Conservation (phyloP, 2,797 vertebrate species). For the Trachurus trachurus region DNA sequence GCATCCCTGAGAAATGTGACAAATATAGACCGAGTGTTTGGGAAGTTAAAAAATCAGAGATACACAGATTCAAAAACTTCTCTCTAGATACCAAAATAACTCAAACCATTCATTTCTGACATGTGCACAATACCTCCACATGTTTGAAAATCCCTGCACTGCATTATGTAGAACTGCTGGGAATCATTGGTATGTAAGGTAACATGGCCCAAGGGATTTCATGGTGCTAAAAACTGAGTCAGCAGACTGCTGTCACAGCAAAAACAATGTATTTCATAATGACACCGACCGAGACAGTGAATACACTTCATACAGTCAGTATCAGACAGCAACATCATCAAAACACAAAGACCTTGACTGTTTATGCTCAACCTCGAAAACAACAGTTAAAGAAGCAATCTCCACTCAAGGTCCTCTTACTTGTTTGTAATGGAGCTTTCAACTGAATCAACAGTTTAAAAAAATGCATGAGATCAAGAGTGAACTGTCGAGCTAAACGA, state of each 20-base stretch:
- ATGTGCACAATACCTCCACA: not conserved
- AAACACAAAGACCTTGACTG: not conserved
- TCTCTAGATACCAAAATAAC: not conserved
- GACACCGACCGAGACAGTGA: not conserved
- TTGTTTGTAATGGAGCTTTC: not conserved
- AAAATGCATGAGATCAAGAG: not conserved
- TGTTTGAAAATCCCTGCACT: not conserved
- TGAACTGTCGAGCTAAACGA: not conserved
- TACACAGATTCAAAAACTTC: not conserved
- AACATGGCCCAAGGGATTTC: not conserved
- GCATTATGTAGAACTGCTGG: not conserved
- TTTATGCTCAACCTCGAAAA: conserved; percentile 23
- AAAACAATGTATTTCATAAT: not conserved
- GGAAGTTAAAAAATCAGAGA: not conserved
- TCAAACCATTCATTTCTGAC: not conserved
- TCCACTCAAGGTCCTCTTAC: not conserved
- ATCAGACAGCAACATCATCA: not conserved
- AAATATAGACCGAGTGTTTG: not conserved
- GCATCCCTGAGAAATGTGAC: not conserved
- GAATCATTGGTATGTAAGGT: not conserved
- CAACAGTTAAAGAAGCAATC: not conserved
- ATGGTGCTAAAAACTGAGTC: not conserved
- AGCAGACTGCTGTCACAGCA: not conserved
- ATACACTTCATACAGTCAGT: not conserved
- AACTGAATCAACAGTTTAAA: not conserved